Base-by-base conservation (phyloP, 2,888 invertebrate genomes). In the Drosophila multiciliata region DNA sequence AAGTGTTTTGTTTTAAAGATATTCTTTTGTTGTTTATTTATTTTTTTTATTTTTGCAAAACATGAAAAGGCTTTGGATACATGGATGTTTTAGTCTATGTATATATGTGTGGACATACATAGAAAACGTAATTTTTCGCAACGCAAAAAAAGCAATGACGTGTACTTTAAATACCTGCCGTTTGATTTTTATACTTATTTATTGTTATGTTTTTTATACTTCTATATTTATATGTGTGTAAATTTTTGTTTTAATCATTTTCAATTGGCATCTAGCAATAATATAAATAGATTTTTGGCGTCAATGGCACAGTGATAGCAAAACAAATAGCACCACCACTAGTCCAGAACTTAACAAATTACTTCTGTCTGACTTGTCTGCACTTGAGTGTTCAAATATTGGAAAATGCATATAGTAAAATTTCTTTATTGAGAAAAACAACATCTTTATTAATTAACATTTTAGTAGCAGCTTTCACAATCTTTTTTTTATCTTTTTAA, bases 91-190 rank as follows among this genome's bases (percentile, higher is more conserved):
- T 15, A 7, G 20, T 32, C 5, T 26, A 42, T 52, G 17, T 54
- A 20, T 50, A 11, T 63, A 36, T 49, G 23, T 42, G 33, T 54
- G 32, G 58, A 54, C 2, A 49, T 11, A 38, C 11, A 26, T 20
- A 38, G 9, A 35, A 49, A 3, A 49, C 26, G 11, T 49, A 50
- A 57, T 61, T 60, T 64, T 66, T 49, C 48, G 48, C 55, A 55
- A 17, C 54, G 66, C 48, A 60, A 76, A 66, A 66, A 66, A 72
- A 73, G 66, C 61, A 61, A 79, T 79, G 80, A 78, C 78, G 80
- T 75, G 80, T 68, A 63, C 42, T 65, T 60, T 33, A 64, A 61
- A 58, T 32, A 48, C 1, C 29, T 36, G 32, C 7, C 40, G 50
- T 78, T 32, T 71, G 33, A 53, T 73, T 63, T 59, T 38, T 23